These are phyloP conservation scores for Sinohyriopsis cumingii DNA, from an alignment of 2,888 invertebrate species.

Conservation along the genomic window DNA sequence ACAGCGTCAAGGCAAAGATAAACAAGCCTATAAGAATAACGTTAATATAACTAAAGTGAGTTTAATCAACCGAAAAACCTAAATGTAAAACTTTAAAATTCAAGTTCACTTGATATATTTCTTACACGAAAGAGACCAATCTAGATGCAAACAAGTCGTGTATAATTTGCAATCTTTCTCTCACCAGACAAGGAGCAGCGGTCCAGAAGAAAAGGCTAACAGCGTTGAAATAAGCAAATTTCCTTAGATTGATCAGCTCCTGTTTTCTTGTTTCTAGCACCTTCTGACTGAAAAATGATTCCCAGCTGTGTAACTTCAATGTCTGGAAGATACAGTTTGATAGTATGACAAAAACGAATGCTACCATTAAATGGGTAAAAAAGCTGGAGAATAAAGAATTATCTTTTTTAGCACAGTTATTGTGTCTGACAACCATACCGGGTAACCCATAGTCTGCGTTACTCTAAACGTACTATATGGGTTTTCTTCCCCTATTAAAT, in stretches of 20 bases:
- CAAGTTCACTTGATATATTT: too few relatives aligned
- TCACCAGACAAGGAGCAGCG: slow-evolving; percentile 92
- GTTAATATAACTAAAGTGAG: background rate
- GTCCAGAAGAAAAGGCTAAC: slow-evolving; percentile 93
- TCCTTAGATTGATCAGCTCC: slow-evolving; percentile 88
- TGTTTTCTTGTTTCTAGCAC: slow-evolving; percentile 88
- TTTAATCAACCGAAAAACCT: too few relatives aligned
- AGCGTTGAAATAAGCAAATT: slow-evolving; percentile 81
- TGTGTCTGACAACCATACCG: too few relatives aligned
- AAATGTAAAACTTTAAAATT: too few relatives aligned
- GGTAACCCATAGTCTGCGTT: too few relatives aligned
- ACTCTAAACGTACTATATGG: too few relatives aligned
- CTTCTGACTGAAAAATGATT: slow-evolving; percentile 90
- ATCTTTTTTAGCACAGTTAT: too few relatives aligned
- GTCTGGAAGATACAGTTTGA: slow-evolving; percentile 49
- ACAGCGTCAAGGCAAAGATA: background rate
- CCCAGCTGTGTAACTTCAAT: slow-evolving; percentile 94
- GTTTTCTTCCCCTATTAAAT: too few relatives aligned
- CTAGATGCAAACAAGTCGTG: too few relatives aligned
- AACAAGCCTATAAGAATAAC: background rate
- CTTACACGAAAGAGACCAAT: too few relatives aligned
- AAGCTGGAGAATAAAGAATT: too few relatives aligned
- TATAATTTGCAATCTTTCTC: background rate
- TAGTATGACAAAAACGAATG: background rate
- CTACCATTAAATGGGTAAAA: too few relatives aligned